Percentiles rank a stretch among this genome's conserved stretches.
These are phyloP conservation scores for Pungitius pungitius DNA, from an alignment of 2,113 vertebrate genomes.

Conservation along the genomic window DNA sequence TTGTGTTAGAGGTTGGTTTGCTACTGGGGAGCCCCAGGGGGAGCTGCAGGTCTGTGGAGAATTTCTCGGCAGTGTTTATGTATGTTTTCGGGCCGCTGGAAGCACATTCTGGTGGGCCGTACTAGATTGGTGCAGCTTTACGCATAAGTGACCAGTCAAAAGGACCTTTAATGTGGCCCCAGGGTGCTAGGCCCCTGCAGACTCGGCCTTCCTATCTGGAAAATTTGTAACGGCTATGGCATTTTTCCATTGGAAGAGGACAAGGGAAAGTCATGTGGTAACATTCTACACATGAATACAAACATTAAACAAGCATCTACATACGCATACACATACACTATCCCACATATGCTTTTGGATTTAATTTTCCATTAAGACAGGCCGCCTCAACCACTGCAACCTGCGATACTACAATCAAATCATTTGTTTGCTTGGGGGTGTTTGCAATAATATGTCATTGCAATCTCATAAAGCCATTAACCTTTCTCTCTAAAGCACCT, in stretches of 20 bases:
- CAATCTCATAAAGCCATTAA: conserved; percentile 66
- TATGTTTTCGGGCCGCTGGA: background rate
- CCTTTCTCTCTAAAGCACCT: conserved; percentile 50
- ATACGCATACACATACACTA: background rate
- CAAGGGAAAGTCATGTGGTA: background rate
- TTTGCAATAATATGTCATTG: conserved; percentile 60
- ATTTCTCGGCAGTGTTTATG: conserved; percentile 12
- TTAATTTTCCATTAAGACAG: conserved; percentile 52
- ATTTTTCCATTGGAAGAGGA: background rate
- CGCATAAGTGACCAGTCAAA: conserved; percentile 58
- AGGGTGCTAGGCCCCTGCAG: conserved; percentile 26
- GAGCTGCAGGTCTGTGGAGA: conserved; percentile 39
- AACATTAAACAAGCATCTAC: background rate
- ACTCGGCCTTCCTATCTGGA: background rate
- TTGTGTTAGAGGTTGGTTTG: conserved; percentile 35
- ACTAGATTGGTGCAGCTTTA: conserved; percentile 48
- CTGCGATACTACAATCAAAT: conserved; percentile 45
- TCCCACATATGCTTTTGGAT: conserved; percentile 20
- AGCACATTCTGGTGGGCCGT: background rate
- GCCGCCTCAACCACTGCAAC: conserved; percentile 30
- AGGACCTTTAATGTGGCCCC: conserved; percentile 51
- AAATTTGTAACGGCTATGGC: background rate
- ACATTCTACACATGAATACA: background rate
- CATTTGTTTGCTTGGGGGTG: conserved; percentile 60
- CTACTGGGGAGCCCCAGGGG: conserved; percentile 30